Percentiles rank a stretch among this genome's conserved stretches.
These are phyloP conservation scores for Phyllostomus discolor DNA, from an alignment of 2,113 vertebrate genomes.

Conservation along the genomic window DNA sequence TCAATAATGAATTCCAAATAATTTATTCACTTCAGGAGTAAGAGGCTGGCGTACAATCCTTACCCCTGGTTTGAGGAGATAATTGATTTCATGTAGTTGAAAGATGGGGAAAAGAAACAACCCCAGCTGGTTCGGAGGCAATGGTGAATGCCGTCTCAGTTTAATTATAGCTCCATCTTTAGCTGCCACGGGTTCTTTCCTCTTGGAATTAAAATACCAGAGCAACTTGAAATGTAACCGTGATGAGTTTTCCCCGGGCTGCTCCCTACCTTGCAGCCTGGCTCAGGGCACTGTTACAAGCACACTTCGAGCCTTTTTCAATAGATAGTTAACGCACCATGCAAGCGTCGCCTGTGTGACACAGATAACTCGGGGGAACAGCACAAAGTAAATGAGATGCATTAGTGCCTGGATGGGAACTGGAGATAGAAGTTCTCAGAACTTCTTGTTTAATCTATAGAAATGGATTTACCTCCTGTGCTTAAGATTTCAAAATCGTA, in stretches of 20 bases:
- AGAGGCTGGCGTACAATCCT: conserved; percentile 92
- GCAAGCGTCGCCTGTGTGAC: conserved; percentile 86
- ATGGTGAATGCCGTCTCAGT: conserved; percentile 81
- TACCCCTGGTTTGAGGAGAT: conserved; percentile 94
- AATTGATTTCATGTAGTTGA: conserved; percentile 97
- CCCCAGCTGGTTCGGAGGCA: conserved; percentile 75
- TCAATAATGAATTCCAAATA: conserved; percentile 95
- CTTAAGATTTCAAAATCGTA: conserved; percentile 85
- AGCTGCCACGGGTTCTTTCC: conserved; percentile 85
- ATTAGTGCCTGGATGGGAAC: conserved; percentile 92
- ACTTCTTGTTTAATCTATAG: conserved; percentile 92
- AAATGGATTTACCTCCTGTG: conserved; percentile 81
- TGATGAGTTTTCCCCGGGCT: conserved; percentile 89
- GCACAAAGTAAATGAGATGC: conserved; percentile 92
- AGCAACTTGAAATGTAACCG: conserved; percentile 82
- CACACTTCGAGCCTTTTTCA: conserved; percentile 82
- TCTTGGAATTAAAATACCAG: conserved; percentile 87
- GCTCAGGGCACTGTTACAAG: conserved; percentile 84
- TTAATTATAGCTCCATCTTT: conserved; percentile 87
- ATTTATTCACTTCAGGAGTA: conserved; percentile 94
- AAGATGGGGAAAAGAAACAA: conserved; percentile 87
- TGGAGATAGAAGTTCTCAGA: conserved; percentile 92
- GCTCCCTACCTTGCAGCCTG: conserved; percentile 77
- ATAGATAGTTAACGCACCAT: conserved; percentile 85
- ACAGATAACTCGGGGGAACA: conserved; percentile 92